phyloP scores from a whole-genome alignment of 1,140 invertebrate genomes.

The Aethina tumida region DNA sequence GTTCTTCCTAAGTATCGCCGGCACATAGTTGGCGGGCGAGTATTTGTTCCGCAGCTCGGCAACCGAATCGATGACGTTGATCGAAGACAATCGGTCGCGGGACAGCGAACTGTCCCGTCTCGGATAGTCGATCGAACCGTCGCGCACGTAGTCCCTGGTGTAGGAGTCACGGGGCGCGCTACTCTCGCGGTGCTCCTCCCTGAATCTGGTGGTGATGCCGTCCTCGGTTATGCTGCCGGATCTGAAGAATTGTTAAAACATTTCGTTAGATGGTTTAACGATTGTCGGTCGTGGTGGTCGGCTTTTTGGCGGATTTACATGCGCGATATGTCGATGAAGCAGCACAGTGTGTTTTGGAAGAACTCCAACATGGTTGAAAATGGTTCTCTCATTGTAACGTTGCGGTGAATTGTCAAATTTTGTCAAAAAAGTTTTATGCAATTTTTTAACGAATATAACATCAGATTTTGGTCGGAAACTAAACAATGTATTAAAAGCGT shows the following conservation, averaged over 20 bases:
- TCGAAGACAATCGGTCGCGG: conserved; percentile 25
- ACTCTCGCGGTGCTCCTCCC: conserved; percentile 27
- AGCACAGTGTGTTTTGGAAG: no score
- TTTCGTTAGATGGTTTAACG: no score
- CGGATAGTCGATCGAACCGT: conserved; percentile 26
- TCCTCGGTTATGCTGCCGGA: conserved; percentile 33
- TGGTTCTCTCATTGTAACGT: no score
- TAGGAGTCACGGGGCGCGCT: conserved; percentile 23
- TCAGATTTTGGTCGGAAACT: no score
- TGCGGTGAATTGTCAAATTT: no score
- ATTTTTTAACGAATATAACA: no score
- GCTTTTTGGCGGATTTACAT: no score
- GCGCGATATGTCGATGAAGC: no score
- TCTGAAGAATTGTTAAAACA: conserved; percentile 25
- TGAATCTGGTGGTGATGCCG: conserved; percentile 29
- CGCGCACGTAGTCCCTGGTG: conserved; percentile 26
- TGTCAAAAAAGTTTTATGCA: no score
- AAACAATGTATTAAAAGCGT: no score
- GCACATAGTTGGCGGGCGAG: conserved; percentile 50
- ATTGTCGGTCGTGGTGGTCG: no score
- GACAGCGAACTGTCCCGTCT: conserved; percentile 26
- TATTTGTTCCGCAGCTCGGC: conserved; percentile 52
- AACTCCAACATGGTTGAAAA: no score
- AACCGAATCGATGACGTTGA: conserved; percentile 36
- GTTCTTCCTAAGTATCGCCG: conserved; percentile 40